Evolutionary conservation across 2,797 vertebrate species (phyloP).

Genomic region (Huso huso): DNA sequence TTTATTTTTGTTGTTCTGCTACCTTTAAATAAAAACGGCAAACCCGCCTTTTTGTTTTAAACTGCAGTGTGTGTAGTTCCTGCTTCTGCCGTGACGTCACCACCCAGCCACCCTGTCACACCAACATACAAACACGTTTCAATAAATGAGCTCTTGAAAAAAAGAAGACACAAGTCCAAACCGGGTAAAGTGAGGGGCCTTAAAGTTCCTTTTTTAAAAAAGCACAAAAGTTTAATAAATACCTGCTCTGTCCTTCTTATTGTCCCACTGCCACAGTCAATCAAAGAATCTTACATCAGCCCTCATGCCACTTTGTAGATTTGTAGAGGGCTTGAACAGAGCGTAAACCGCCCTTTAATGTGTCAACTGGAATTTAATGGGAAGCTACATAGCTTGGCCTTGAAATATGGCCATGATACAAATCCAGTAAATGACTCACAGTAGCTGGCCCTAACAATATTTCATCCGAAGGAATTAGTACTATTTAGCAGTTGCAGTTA

Average conservation of each 20-base stretch:
- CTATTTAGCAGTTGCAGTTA: conserved; percentile 50
- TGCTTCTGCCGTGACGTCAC: too few relatives aligned
- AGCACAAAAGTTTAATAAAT: conserved; percentile 36
- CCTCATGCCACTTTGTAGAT: conserved; percentile 53
- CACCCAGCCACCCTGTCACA: too few relatives aligned
- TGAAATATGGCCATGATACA: conserved; percentile 56
- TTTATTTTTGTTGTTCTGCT: too few relatives aligned
- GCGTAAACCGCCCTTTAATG: conserved; percentile 58
- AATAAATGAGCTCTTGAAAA: too few relatives aligned
- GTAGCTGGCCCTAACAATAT: conserved; percentile 35
- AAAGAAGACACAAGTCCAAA: too few relatives aligned
- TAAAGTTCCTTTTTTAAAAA: conserved; percentile 1
- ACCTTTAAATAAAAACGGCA: too few relatives aligned
- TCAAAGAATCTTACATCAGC: conserved; percentile 55
- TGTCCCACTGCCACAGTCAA: conserved; percentile 43
- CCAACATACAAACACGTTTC: too few relatives aligned
- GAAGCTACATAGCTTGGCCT: conserved; percentile 40
- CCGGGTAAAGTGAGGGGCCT: conserved; percentile 11
- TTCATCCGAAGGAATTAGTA: conserved; percentile 55
- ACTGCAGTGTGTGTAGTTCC: too few relatives aligned
- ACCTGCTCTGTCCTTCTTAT: conserved; percentile 36
- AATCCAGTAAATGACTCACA: conserved; percentile 50
- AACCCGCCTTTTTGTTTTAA: too few relatives aligned
- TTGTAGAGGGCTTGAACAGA: conserved; percentile 54
- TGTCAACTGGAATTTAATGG: conserved; percentile 56